Evolutionary conservation across 2,113 vertebrate genomes (phyloP).

Genomic region (Albula goreensis): DNA sequence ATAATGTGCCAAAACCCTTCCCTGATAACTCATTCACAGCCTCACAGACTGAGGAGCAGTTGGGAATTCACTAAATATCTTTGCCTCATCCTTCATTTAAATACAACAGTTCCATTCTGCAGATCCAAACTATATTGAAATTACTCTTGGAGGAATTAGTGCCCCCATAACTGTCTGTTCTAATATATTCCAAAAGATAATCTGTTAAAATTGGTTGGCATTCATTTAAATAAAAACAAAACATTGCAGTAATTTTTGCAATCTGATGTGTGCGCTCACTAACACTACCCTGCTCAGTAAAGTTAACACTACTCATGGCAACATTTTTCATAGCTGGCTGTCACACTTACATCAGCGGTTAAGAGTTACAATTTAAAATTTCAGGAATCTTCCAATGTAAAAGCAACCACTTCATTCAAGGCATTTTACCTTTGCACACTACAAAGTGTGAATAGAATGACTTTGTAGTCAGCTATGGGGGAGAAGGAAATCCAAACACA

Average conservation of each 20-base stretch:
- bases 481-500: background rate
- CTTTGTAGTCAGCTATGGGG: background rate
- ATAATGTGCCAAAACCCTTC: background rate
- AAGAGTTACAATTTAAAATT: background rate
- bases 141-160: background rate
- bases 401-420: background rate
- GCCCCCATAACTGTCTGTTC: background rate
- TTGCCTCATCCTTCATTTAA: background rate
- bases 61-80: background rate
- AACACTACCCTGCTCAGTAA: background rate
- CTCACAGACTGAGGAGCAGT: background rate
- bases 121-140: background rate
- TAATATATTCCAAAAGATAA: background rate
- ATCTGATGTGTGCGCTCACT: background rate
- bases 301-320: background rate
- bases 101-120: background rate
- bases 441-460: background rate
- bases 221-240: background rate
- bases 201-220: background rate
- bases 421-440: background rate
- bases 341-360: background rate
- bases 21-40: background rate
- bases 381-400: background rate
- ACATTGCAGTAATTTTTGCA: background rate
- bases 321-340: background rate